Evolutionary conservation across 2,888 invertebrate genomes (phyloP).

Genomic region (Carterocephalus palaemon): DNA sequence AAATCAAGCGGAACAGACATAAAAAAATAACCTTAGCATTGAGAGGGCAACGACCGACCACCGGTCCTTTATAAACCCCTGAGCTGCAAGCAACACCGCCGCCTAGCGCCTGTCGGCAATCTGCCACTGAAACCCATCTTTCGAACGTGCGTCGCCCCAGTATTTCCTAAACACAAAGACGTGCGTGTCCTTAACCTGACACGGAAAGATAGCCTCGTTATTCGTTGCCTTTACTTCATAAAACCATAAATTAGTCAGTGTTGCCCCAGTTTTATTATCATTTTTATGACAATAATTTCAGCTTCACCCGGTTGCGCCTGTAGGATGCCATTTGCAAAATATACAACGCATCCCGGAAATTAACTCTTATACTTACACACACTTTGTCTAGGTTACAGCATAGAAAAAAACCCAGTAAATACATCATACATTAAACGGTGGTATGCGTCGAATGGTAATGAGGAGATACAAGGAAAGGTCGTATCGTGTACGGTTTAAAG

Average conservation of each 20-base stretch:
- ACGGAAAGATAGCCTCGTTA: slow-evolving; percentile 7
- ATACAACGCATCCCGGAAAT: too few species aligned
- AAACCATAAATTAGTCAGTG: too few species aligned
- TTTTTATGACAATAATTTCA: too few species aligned
- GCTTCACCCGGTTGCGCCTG: too few species aligned
- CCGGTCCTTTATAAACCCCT: slow-evolving; percentile 28
- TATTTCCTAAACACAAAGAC: slow-evolving; percentile 13
- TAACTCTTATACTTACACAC: too few species aligned
- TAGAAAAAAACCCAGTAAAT: too few species aligned
- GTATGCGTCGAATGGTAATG: slow-evolving; percentile 12
- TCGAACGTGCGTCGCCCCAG: slow-evolving; percentile 17
- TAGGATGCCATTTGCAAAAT: too few species aligned
- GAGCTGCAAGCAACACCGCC: slow-evolving; percentile 27
- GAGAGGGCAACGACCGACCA: slow-evolving; percentile 60
- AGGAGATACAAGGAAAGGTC: slow-evolving; percentile 21
- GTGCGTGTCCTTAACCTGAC: slow-evolving; percentile 21
- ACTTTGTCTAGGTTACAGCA: too few species aligned
- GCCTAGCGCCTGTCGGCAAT: slow-evolving; percentile 32
- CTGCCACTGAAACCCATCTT: slow-evolving; percentile 30
- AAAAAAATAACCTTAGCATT: slow-evolving; percentile 48
- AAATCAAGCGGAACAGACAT: slow-evolving; percentile 40
- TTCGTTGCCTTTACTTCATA: background rate
- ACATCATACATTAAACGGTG: slow-evolving; percentile 1
- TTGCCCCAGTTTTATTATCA: too few species aligned
- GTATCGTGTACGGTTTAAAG: slow-evolving; percentile 1